Percentiles rank a stretch among this genome's conserved stretches.
phyloP scores from a whole-genome alignment of 2,888 invertebrate genomes.

The Scaptomyza polygonia region DNA sequence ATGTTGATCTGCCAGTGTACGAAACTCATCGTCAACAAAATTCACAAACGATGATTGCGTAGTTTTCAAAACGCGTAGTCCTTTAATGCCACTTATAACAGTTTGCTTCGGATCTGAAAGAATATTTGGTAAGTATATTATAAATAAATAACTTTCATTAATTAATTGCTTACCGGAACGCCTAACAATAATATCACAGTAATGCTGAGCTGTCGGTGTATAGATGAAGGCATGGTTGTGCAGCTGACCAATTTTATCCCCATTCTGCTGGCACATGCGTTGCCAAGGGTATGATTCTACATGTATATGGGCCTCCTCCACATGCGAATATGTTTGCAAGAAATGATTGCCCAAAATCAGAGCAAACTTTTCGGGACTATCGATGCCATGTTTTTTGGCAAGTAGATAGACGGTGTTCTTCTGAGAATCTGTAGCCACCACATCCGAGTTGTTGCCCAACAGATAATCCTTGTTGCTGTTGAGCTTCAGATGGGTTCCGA shows the following conservation, averaged over 20 bases:
- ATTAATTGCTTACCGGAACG: conserved; percentile 86
- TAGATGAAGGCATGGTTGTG: conserved; percentile 92
- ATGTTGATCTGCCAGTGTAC: conserved; percentile 89
- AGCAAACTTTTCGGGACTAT: conserved; percentile 91
- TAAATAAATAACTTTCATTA: too few species aligned
- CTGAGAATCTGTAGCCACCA: conserved; percentile 92
- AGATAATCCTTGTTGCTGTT: conserved; percentile 89
- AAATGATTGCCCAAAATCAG: conserved; percentile 90
- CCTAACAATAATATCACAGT: conserved; percentile 88
- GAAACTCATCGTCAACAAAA: conserved; percentile 91
- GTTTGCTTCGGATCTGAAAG: conserved; percentile 85
- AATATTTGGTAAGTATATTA: too few species aligned
- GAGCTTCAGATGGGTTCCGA: conserved; percentile 89
- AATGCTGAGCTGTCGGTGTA: conserved; percentile 88
- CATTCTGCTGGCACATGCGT: conserved; percentile 86
- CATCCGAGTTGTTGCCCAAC: conserved; percentile 89
- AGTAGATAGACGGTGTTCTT: conserved; percentile 92
- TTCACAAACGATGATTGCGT: conserved; percentile 92
- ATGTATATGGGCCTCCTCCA: conserved; percentile 88
- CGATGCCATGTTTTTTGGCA: conserved; percentile 91
- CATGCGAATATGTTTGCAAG: conserved; percentile 90
- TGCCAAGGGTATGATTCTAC: conserved; percentile 92
- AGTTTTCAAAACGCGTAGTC: conserved; percentile 90
- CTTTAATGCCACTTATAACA: conserved; percentile 89
- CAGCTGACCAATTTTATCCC: conserved; percentile 83